phyloP scores from a whole-genome alignment of 2,888 invertebrate genomes.

The Caenorhabditis zanzibari region DNA sequence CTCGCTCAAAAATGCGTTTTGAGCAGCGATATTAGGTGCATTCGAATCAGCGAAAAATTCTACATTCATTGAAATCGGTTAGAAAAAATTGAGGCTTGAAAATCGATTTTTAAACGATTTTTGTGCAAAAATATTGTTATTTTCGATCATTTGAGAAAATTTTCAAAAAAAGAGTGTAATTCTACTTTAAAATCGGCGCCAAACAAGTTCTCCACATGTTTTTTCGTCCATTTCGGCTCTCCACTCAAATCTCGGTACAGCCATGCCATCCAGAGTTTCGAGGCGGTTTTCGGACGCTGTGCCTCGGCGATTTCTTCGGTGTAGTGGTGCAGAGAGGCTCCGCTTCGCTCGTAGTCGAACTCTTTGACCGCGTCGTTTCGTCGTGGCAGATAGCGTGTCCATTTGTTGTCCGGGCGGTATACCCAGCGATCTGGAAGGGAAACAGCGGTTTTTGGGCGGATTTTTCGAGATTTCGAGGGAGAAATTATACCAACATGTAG shows the following conservation, averaged over 20 bases:
- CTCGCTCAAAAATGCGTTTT: too few species aligned
- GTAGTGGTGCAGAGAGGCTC: constrained; percentile 76
- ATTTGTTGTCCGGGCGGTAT: constrained; percentile 77
- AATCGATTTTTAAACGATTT: too few species aligned
- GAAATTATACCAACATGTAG: too few species aligned
- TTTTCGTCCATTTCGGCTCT: constrained; percentile 77
- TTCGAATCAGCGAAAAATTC: too few species aligned
- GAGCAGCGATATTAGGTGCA: too few species aligned
- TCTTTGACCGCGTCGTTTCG: constrained; percentile 76
- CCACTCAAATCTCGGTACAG: constrained; percentile 74
- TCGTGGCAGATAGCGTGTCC: constrained; percentile 82
- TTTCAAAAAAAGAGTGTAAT: too few species aligned
- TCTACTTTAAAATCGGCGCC: too few species aligned
- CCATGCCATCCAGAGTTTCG: constrained; percentile 83
- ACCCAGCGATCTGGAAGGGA: constrained; percentile 78
- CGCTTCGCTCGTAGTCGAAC: constrained; percentile 76
- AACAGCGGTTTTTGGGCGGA: background rate
- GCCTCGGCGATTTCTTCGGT: constrained; percentile 73
- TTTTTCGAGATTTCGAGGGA: too few species aligned
- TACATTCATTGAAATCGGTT: too few species aligned
- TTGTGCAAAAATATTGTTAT: too few species aligned
- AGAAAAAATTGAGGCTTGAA: too few species aligned
- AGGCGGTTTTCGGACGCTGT: constrained; percentile 69
- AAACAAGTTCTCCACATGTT: constrained; percentile 77
- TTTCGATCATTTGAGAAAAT: too few species aligned